These are phyloP conservation scores for Diacarnus erythraeanus DNA, from an alignment of 37 sponge, comb jelly and placozoan species.

Conservation along the genomic window DNA sequence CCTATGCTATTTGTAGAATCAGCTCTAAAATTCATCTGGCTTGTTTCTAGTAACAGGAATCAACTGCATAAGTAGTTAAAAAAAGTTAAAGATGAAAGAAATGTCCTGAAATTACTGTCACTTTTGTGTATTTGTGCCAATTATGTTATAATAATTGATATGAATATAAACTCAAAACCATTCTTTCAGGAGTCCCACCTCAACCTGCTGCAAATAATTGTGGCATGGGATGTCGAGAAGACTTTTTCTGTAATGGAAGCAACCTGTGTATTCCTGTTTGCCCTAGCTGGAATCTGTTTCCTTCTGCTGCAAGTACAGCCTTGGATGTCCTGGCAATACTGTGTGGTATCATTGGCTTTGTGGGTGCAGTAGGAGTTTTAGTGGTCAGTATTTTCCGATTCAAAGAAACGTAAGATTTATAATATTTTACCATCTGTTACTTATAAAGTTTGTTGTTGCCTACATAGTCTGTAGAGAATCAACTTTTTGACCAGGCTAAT, in stretches of 20 bases:
- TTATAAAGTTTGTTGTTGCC: too few species aligned
- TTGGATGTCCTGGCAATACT: background rate
- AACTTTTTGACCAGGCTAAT: too few species aligned
- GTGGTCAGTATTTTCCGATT: background rate
- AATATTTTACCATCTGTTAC: too few species aligned
- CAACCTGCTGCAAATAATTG: too few species aligned
- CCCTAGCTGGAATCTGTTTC: background rate
- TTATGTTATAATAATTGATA: too few species aligned
- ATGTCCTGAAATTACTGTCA: too few species aligned
- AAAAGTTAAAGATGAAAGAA: too few species aligned
- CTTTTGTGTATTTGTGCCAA: too few species aligned
- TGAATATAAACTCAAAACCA: too few species aligned
- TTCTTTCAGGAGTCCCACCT: too few species aligned
- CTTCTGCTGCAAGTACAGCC: background rate
- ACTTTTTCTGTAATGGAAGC: background rate
- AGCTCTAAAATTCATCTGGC: background rate
- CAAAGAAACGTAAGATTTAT: background rate
- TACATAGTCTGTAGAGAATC: too few species aligned
- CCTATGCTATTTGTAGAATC: too few species aligned
- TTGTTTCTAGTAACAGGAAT: background rate
- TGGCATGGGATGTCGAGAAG: background rate
- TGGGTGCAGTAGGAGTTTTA: background rate
- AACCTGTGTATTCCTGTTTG: background rate
- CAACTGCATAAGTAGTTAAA: background rate
- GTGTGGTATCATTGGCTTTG: background rate